Conservation (phyloP, 37 sponge, comb jelly and placozoan genomes). For the Theonella swinhoei region DNA sequence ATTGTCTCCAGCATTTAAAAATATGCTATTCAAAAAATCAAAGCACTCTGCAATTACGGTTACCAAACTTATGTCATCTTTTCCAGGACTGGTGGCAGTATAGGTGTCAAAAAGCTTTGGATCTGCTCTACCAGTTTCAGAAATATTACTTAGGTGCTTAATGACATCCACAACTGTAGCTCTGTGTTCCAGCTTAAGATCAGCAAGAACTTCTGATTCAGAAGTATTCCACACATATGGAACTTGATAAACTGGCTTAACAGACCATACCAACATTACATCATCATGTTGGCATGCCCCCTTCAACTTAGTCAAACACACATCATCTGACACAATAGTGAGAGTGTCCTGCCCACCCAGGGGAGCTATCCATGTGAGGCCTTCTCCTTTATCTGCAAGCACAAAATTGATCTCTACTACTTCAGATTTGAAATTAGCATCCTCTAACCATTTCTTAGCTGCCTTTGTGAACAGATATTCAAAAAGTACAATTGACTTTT, state of each 20-base stretch:
- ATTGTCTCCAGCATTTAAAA: background rate
- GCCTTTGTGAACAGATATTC: slow-evolving; percentile 31
- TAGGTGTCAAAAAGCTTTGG: slow-evolving; percentile 28
- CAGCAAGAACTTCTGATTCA: background rate
- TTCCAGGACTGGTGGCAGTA: background rate
- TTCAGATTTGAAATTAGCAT: background rate
- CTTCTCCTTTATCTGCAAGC: background rate
- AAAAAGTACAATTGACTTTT: slow-evolving; percentile 34
- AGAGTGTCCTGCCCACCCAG: background rate
- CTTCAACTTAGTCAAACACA: background rate
- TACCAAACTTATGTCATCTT: background rate
- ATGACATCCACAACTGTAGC: slow-evolving; percentile 36
- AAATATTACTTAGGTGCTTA: slow-evolving; percentile 38
- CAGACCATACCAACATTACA: slow-evolving; percentile 46
- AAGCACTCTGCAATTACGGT: slow-evolving; percentile 11
- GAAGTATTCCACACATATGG: background rate
- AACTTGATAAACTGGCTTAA: slow-evolving; percentile 37
- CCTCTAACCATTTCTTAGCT: slow-evolving; percentile 8
- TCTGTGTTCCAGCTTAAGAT: background rate
- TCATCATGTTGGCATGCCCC: background rate
- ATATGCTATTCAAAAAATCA: background rate
- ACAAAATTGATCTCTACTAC: slow-evolving; percentile 47
- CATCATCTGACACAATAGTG: background rate
- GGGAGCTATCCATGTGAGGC: slow-evolving; percentile 33
- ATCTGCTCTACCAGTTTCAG: slow-evolving; percentile 7